Conservation (phyloP, 2,888 invertebrate species). For the Drosophila mulleri region DNA sequence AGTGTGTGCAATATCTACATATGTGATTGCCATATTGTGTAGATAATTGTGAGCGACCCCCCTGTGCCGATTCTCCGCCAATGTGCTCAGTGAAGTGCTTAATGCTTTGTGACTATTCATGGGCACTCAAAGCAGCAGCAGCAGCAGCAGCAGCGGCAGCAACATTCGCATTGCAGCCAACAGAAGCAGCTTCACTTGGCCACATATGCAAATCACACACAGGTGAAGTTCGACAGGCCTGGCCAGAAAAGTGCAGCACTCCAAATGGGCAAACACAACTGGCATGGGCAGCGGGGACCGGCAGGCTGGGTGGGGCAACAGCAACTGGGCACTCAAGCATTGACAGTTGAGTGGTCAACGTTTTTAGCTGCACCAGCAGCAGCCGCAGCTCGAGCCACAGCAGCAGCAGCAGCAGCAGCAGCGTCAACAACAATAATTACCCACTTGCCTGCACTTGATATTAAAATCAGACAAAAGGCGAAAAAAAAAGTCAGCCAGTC, state of each 20-base stretch:
- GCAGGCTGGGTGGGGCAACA: constrained; percentile 37
- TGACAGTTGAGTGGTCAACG: constrained; percentile 81
- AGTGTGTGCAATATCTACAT: constrained; percentile 77
- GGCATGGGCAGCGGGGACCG: constrained; percentile 18
- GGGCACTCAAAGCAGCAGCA: constrained; percentile 74
- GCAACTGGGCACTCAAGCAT: constrained; percentile 75
- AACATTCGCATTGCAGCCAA: constrained; percentile 66
- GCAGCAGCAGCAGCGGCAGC: constrained; percentile 30
- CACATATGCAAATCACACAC: constrained; percentile 78
- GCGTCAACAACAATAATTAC: constrained; percentile 79
- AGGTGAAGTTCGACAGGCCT: constrained; percentile 79
- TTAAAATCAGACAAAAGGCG: constrained; percentile 79
- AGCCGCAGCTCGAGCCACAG: constrained; percentile 22
- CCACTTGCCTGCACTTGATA: constrained; percentile 81
- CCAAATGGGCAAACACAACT: constrained; percentile 71
- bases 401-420: constrained; percentile 34
- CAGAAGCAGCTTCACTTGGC: constrained; percentile 76
- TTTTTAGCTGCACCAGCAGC: constrained; percentile 70
- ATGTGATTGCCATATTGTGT: constrained; percentile 81
- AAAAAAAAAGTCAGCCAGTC: constrained; percentile 21
- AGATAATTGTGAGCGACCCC: constrained; percentile 73
- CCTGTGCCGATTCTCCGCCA: constrained; percentile 13
- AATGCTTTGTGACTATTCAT: constrained; percentile 81
- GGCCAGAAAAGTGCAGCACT: constrained; percentile 80
- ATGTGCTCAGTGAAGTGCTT: constrained; percentile 68